Base-by-base conservation (phyloP, 2,797 vertebrate species). In the Propithecus deckenii region DNA sequence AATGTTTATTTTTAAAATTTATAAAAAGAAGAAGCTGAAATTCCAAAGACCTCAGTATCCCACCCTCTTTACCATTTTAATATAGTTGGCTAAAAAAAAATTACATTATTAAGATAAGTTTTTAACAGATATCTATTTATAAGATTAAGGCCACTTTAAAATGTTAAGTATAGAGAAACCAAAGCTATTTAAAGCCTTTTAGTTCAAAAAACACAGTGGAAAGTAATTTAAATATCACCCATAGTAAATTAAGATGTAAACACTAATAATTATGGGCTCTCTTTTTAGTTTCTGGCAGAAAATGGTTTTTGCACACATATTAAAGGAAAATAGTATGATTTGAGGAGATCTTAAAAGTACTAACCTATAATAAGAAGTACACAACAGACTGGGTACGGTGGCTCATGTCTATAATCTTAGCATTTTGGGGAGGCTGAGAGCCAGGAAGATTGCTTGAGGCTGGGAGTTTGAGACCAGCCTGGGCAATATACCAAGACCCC, bases 221-320 rank as follows among this genome's bases (percentile, higher is more conserved):
- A 43, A 43, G 43, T 59, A 95, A 90, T 83, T 86, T 95, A 93
- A 93, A 52, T 6, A 94, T 57, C 14, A 94, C 32, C 22, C 63
- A 59, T 1, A 86, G 59, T 90, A 89, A 91, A 91, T 81, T 86
- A 84, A 83, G 55, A 96, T 75, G 23, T 69, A 95, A 96, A 89
- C 75, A 94, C 38, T 85, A 89, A 32, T 35, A 89, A 90, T 86
- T 76, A 89, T 14, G 30, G 28, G 14, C 28, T 59, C 57, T 59
- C 23, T 90, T 61, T 90, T 89, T 72, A 71, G 55, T 48, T 75
- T 96, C 75, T 84, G 48, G 41, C n/a, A 94, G 84, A 74, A 69
- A 89, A 91, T 35, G 38, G 20, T 67, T 65, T 89, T 78, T 89
- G 59, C 52, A 91, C 63, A 89, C 11, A 61, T 80, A 92, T 9